A percentile compares a stretch with the other conserved stretches of the same genome.
phyloP scores from a whole-genome alignment of 2,888 invertebrate species.

The Malthinus flaveolus region DNA sequence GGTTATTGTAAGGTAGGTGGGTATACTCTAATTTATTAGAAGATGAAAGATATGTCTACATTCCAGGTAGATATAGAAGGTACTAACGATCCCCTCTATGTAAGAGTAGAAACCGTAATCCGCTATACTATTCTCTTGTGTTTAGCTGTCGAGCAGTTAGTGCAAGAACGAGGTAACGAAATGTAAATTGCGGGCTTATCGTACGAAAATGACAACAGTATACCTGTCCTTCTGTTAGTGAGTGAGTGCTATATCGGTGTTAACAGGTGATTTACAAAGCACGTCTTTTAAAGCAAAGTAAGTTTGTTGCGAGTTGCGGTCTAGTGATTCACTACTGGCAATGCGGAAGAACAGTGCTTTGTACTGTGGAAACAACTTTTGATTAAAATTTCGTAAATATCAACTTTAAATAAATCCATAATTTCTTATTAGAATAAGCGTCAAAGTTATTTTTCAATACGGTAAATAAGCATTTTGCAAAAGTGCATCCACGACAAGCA shows the following conservation, averaged over 20 bases:
- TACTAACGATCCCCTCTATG: constrained; percentile 33
- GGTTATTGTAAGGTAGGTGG: no score
- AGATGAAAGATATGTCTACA: no score
- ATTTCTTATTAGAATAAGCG: background rate
- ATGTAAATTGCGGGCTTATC: constrained; percentile 39
- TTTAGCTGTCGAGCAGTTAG: constrained; percentile 46
- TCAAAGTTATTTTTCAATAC: constrained; percentile 24
- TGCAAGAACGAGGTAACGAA: constrained; percentile 39
- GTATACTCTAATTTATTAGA: no score
- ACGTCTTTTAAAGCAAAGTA: constrained; percentile 22
- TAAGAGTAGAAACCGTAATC: constrained; percentile 37
- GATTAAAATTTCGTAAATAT: constrained; percentile 32
- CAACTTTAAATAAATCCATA: constrained; percentile 11
- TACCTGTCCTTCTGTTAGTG: constrained; percentile 27
- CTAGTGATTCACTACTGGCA: constrained; percentile 23
- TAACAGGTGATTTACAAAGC: constrained; percentile 25
- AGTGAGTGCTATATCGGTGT: constrained; percentile 27
- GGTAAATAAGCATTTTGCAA: constrained; percentile 13
- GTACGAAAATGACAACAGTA: constrained; percentile 23
- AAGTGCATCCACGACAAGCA: background rate
- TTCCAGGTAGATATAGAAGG: no score
- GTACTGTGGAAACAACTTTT: constrained; percentile 35
- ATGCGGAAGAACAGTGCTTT: constrained; percentile 35
- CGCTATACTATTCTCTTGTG: constrained; percentile 46
- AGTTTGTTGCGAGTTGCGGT: constrained; percentile 22